Evolutionary conservation across 2,113 vertebrate species (phyloP).

Genomic region (Plestiodon gilberti): DNA sequence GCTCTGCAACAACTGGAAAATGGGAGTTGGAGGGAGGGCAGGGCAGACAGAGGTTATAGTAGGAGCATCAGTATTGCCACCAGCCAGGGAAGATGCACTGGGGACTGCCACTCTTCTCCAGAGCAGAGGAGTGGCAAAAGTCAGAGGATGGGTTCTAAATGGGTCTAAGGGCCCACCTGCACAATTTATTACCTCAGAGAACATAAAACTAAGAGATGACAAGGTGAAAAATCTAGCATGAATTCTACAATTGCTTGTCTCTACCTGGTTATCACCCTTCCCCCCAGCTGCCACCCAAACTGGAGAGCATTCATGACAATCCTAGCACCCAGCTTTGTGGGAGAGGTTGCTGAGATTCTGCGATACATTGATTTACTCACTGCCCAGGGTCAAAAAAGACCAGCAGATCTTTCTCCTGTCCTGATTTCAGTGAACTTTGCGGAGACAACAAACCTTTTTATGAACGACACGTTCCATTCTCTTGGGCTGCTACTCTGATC

Average conservation of each 20-base stretch:
- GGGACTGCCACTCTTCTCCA: neutral
- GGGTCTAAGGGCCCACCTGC: neutral
- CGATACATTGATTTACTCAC: too few species aligned
- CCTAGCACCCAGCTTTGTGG: neutral
- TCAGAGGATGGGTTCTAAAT: neutral
- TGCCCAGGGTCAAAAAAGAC: neutral
- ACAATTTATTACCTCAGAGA: neutral
- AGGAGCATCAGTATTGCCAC: neutral
- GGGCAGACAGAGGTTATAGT: neutral
- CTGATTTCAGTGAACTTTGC: neutral
- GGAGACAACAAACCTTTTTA: neutral
- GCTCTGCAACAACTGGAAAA: slow-evolving; percentile 69
- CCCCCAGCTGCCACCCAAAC: neutral
- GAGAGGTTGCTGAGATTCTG: neutral
- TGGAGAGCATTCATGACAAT: neutral
- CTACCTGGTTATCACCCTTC: neutral
- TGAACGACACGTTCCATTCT: neutral
- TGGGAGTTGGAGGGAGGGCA: neutral
- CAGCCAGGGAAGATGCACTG: neutral
- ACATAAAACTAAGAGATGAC: too few species aligned
- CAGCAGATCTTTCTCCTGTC: neutral
- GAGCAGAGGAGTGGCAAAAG: too few species aligned
- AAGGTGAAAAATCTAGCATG: neutral
- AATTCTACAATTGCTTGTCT: too few species aligned
- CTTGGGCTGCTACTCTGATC: neutral